Evolutionary conservation across 2,888 invertebrate genomes (phyloP), one percentile per base, ranked within the genome.

Genomic region (Argyresthia goedartella): DNA sequence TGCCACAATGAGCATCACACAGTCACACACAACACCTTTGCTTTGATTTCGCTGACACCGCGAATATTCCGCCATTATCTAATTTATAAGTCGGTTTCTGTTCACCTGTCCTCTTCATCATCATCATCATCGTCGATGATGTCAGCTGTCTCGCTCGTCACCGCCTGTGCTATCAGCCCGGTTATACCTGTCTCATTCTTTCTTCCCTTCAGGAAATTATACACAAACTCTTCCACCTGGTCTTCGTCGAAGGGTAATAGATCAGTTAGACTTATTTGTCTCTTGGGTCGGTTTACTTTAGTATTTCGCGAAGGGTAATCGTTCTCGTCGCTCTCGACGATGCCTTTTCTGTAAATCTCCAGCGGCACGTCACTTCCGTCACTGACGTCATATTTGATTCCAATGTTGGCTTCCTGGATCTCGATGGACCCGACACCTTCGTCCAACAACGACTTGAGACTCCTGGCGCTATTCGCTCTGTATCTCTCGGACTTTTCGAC

Each of bases 291-390:
- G n/a, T 64, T 69, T 49, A 39, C n/a, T 33, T 55, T 59, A 56
- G 65, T 66, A 47, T 60, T 67, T 15, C 56, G 51, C 16, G 59
- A 56, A 25, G 66, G 58, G 61, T 85, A 80, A 56, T 69, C 59
- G 54, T 78, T 79, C 58, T 79, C 79, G 57, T 86, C 89, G 56
- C 76, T 86, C 54, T 90, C 89, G 1, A 90, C 90, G 52, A 89
- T 88, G 9, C 90, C 90, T 69, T 89, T 89, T 63, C 86, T 81
- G 63, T 90, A 90, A 60, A 87, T 78, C 66, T 90, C 90, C 54
- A 82, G 65, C 1, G 88, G 87, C 9, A 81, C 81, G 6, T 87
- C 76, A 56, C 85, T 78, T 11, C 85, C 86, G 55, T 88, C 87
- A 52, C 87, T 88, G 1, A 90, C 88, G 55, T 89, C 88, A 59